Conservation (phyloP, 1,140 invertebrate species). For the Papilio aristodemus region DNA sequence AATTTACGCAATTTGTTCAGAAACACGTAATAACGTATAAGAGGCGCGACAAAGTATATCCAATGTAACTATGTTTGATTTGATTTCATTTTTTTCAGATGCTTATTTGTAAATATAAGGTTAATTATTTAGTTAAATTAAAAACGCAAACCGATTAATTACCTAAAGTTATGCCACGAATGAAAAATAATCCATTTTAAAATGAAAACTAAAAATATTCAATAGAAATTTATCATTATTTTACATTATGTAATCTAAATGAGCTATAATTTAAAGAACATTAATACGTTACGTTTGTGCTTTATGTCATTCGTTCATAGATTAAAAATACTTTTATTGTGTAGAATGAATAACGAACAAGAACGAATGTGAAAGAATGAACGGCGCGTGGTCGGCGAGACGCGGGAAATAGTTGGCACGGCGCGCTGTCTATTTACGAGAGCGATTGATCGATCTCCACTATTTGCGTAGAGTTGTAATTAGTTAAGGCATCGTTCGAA, state of each 20-base stretch:
- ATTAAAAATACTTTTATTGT: background rate
- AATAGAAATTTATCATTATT: no score
- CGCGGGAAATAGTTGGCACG: constrained; percentile 55
- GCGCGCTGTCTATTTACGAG: constrained; percentile 50
- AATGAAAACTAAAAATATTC: background rate
- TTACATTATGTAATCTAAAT: no score
- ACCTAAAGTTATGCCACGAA: no score
- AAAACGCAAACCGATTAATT: no score
- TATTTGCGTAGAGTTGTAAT: constrained; percentile 45
- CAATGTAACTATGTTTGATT: background rate
- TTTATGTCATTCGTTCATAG: constrained; percentile 2
- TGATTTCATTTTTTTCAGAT: no score
- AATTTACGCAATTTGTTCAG: constrained; percentile 1
- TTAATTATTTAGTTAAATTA: no score
- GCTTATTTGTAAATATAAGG: no score
- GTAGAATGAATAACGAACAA: constrained; percentile 34
- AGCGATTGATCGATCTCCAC: constrained; percentile 55
- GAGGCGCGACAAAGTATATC: background rate
- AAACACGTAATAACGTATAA: background rate
- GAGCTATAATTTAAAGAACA: background rate
- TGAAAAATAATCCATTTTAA: no score
- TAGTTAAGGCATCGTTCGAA: constrained; percentile 19
- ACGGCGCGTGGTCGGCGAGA: constrained; percentile 48
- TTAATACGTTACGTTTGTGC: background rate
- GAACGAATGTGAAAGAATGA: constrained; percentile 44